A percentile compares a stretch with the other conserved stretches of the same genome.
Conservation (phyloP, 2,113 vertebrate species). For the Hemiprocne comata region DNA sequence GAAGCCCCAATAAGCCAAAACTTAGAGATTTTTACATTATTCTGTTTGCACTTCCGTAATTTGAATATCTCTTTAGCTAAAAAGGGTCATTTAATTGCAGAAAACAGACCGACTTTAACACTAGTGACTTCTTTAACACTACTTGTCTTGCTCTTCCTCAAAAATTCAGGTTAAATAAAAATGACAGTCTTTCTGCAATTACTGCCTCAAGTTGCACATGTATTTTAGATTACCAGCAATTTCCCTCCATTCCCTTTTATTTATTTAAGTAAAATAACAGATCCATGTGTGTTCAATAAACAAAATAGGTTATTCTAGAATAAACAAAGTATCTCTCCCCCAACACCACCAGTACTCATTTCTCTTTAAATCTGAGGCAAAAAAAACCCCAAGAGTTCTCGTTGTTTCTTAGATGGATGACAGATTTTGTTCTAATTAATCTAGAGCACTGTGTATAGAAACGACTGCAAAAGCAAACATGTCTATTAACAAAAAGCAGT, state of each 20-base stretch:
- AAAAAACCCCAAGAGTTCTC: conserved; percentile 60
- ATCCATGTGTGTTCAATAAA: neutral
- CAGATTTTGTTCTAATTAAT: conserved; percentile 86
- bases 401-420: conserved; percentile 78
- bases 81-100: neutral
- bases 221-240: neutral
- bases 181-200: neutral
- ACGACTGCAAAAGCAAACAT: conserved; percentile 88
- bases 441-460: conserved; percentile 82
- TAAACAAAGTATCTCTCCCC: conserved; percentile 25
- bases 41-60: neutral
- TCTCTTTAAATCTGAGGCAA: conserved; percentile 59
- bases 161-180: neutral
- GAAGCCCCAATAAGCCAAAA: neutral
- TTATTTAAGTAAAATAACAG: neutral
- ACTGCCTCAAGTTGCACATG: neutral
- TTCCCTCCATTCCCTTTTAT: neutral
- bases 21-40: neutral
- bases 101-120: neutral
- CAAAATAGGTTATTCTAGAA: conserved; percentile 38
- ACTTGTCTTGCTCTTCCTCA: neutral
- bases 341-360: conserved; percentile 18
- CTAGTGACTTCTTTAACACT: neutral
- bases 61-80: neutral
- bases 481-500: conserved; percentile 88